These are phyloP conservation scores for Heliconius ismenius DNA, from an alignment of 2,888 invertebrate genomes.

Conservation along the genomic window DNA sequence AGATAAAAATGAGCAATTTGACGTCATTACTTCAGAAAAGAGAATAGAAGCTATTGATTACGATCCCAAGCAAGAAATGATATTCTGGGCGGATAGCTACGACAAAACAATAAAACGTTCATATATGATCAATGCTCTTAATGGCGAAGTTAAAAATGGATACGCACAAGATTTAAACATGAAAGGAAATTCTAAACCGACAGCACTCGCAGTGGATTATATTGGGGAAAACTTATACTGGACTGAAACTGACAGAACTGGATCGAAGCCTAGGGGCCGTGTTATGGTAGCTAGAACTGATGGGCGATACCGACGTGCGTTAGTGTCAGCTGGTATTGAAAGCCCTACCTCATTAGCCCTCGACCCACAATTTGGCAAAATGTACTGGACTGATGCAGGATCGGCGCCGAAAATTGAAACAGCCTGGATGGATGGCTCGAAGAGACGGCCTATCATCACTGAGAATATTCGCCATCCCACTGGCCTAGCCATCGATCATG, in stretches of 20 bases:
- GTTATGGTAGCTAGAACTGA: conserved; percentile 95
- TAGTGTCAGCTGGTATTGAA: conserved; percentile 90
- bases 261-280: conserved; percentile 87
- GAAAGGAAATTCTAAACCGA: conserved; percentile 91
- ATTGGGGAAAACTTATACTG: conserved; percentile 96
- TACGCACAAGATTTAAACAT: conserved; percentile 93
- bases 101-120: conserved; percentile 95
- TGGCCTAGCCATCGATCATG: conserved; percentile 94
- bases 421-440: conserved; percentile 98
- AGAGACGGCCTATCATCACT: conserved; percentile 89
- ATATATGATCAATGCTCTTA: conserved; percentile 90
- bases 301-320: conserved; percentile 91
- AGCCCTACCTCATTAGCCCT: conserved; percentile 94
- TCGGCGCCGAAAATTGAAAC: conserved; percentile 95
- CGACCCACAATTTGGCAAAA: conserved; percentile 91
- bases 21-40: conserved; percentile 91
- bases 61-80: conserved; percentile 89
- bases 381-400: conserved; percentile 98
- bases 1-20: conserved; percentile 86
- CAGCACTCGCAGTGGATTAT: conserved; percentile 96
- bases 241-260: conserved; percentile 91
- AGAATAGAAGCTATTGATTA: conserved; percentile 96
- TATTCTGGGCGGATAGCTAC: conserved; percentile 98
- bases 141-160: conserved; percentile 90
- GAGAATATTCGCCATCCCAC: conserved; percentile 93